phyloP scores from a whole-genome alignment of 1,140 invertebrate species.

The Tyrophagus putrescentiae region DNA sequence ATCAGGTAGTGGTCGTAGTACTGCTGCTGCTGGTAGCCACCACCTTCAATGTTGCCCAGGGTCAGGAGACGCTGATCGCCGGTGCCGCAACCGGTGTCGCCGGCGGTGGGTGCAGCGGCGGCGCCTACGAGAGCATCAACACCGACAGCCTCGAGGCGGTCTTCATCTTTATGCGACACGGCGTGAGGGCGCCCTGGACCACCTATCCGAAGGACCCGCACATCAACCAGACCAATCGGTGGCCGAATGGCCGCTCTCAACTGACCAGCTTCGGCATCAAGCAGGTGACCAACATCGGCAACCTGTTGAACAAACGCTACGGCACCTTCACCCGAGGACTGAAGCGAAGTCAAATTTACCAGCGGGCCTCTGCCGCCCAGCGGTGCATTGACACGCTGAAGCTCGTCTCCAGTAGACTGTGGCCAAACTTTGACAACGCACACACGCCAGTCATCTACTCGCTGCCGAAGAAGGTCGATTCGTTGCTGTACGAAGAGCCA shows the following conservation, averaged over 20 bases:
- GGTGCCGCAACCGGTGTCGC: not conserved
- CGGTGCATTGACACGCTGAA: not conserved
- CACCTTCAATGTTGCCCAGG: too few species aligned
- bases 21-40: too few species aligned
- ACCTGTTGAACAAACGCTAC: not conserved
- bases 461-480: constrained; percentile 11
- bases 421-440: not conserved
- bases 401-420: constrained; percentile 2
- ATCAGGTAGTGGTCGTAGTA: too few species aligned
- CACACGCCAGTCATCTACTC: constrained; percentile 2
- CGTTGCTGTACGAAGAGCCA: constrained; percentile 9
- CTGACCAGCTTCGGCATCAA: constrained; percentile 2
- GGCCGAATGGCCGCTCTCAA: not conserved
- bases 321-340: not conserved
- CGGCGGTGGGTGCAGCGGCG: not conserved
- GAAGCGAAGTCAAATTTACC: not conserved
- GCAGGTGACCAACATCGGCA: not conserved
- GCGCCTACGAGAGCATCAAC: not conserved
- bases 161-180: constrained; percentile 6
- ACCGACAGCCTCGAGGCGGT: not conserved
- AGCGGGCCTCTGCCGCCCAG: not conserved
- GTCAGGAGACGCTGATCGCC: not conserved
- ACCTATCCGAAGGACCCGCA: constrained; percentile 7
- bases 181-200: constrained; percentile 12
- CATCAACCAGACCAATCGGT: constrained; percentile 1